Evolutionary conservation across 2,888 invertebrate genomes (phyloP).

Genomic region (Entomobrya proxima): DNA sequence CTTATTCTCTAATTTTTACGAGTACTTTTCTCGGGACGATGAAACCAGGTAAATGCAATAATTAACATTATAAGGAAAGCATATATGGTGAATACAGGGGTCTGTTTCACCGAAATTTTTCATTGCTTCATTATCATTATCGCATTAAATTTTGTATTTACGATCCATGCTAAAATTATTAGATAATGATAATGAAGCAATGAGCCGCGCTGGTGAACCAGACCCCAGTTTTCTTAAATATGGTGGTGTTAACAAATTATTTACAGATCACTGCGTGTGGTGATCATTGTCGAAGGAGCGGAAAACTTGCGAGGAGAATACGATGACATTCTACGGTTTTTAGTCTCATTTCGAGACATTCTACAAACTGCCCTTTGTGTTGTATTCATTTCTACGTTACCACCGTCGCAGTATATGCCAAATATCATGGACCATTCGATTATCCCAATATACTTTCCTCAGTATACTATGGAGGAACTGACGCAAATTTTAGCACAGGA

Average conservation of each 20-base stretch:
- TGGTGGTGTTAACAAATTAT: not conserved
- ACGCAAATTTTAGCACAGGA: slow-evolving; percentile 49
- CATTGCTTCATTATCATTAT: too few species aligned
- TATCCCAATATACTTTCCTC: slow-evolving; percentile 68
- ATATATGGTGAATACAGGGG: too few species aligned
- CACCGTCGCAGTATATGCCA: slow-evolving; percentile 48
- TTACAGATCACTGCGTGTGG: slow-evolving; percentile 11
- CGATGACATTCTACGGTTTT: slow-evolving; percentile 63
- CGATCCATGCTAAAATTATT: too few species aligned
- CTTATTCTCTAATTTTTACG: slow-evolving; percentile 36
- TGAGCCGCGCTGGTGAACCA: too few species aligned
- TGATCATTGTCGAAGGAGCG: slow-evolving; percentile 60
- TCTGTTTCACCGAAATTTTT: too few species aligned
- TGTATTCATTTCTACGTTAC: slow-evolving; percentile 59
- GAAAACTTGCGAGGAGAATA: slow-evolving; percentile 64
- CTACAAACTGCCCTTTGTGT: slow-evolving; percentile 59
- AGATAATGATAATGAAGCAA: too few species aligned
- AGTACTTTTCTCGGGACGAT: not conserved
- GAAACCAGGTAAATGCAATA: not conserved
- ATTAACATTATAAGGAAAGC: too few species aligned
- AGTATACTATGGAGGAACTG: slow-evolving; percentile 68
- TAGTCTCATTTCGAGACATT: slow-evolving; percentile 65
- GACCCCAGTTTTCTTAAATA: not conserved
- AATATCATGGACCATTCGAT: slow-evolving; percentile 59
- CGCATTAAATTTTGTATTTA: too few species aligned